These are phyloP conservation scores for Taenaris catops DNA, from an alignment of 2,888 invertebrate species.

Conservation along the genomic window DNA sequence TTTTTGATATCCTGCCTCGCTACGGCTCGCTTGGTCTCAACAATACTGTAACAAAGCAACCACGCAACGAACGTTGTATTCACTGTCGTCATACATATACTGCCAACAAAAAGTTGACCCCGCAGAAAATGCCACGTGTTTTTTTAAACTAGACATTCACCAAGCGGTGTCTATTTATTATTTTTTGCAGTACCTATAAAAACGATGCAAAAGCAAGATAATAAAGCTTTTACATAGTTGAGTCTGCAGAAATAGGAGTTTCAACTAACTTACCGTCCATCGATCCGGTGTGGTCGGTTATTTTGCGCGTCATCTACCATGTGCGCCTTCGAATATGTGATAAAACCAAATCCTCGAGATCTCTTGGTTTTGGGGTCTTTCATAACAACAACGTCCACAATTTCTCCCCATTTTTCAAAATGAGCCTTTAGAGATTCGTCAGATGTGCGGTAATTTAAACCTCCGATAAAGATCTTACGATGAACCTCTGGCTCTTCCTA, in stretches of 20 bases:
- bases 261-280: conserved; percentile 82
- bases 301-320: conserved; percentile 98
- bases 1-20: conserved; percentile 95
- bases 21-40: conserved; percentile 98
- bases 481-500: conserved; percentile 90
- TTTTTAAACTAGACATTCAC: conserved; percentile 56
- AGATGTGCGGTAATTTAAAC: conserved; percentile 95
- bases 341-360: conserved; percentile 98
- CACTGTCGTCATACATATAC: no score
- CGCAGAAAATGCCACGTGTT: conserved; percentile 71
- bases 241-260: conserved; percentile 45
- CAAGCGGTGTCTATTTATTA: conserved; percentile 51
- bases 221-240: conserved; percentile 58
- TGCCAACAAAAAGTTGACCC: conserved; percentile 44
- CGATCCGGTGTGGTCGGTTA: conserved; percentile 94
- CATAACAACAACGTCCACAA: conserved; percentile 98
- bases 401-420: conserved; percentile 98
- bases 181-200: conserved; percentile 64
- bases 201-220: conserved; percentile 64
- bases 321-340: conserved; percentile 95
- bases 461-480: conserved; percentile 97
- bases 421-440: conserved; percentile 96
- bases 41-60: conserved; percentile 82
- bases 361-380: conserved; percentile 96
- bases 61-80: no score